Evolutionary conservation across 2,888 invertebrate species (phyloP), one percentile per base, ranked within the genome.

Genomic region (Cantharis rustica): DNA sequence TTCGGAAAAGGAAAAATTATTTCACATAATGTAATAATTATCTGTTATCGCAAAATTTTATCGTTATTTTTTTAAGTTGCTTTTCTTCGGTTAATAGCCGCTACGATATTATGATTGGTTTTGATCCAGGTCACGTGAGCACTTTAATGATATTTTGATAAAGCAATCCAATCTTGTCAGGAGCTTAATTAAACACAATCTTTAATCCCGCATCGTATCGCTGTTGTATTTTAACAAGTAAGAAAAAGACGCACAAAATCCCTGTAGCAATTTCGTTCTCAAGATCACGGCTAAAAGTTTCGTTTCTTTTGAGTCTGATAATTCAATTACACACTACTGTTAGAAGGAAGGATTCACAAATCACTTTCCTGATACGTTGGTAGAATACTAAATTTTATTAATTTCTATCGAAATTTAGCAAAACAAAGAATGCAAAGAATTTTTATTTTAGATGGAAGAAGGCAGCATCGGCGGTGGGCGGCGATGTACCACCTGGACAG

Each of bases 401-500:
- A 47, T n/a, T 47, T 47, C 11, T 47, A n/a, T 47, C 7, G n/a
- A 47, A 47, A 47, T 47, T 47, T 47, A 47, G 47, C 9, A n/a
- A 47, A 47, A 7, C n/a, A 7, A 9, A 47, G n/a, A 47, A 47
- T 47, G 7, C 47, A 47, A 47, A n/a, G 47, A 47, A 47, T 47
- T 20, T 31, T 31, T 61, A n/a, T 84, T 86, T 69, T 80, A 87
- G 86, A 86, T 87, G 86, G 86, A 86, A 73, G 85, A 86, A 23
- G 71, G 72, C 27, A 75, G 79, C 63, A 77, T 73, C 15, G 47
- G 47, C n/a, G 79, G 75, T 10, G 76, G 73, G 64, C 66, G 80
- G 74, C 71, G 75, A 47, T 71, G 80, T 79, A 64, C 80, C 68
- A 83, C 85, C 79, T 76, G 84, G 47, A 76, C 85, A 71, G 76